A percentile compares a stretch with the other conserved stretches of the same genome.
These are phyloP conservation scores for Propithecus deckenii DNA, from an alignment of 2,797 vertebrate species.

Conservation along the genomic window DNA sequence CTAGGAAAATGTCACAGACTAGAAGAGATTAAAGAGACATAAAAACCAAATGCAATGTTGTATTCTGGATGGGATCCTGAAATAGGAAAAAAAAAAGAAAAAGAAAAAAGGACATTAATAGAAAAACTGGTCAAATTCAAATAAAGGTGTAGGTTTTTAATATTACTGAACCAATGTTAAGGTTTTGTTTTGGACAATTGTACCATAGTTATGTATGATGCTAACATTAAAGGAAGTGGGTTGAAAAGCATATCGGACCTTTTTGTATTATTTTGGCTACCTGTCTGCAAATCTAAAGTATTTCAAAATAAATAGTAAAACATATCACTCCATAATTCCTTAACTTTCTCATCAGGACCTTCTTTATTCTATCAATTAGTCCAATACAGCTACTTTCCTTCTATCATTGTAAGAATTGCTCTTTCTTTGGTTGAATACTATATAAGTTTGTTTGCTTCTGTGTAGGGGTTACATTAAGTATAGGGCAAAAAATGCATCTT, in stretches of 20 bases:
- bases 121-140: neutral
- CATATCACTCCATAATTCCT: neutral
- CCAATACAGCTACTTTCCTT: neutral
- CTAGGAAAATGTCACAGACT: neutral
- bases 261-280: neutral
- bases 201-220: neutral
- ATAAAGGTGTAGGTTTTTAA: neutral
- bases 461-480: neutral
- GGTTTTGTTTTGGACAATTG: neutral
- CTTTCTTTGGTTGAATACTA: neutral
- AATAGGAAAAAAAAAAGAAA: neutral
- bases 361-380: neutral
- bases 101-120: neutral
- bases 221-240: neutral
- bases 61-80: neutral
- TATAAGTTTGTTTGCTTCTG: neutral
- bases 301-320: neutral
- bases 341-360: neutral
- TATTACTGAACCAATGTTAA: neutral
- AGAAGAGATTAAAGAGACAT: neutral
- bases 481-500: accelerated
- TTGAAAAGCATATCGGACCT: neutral
- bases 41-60: neutral
- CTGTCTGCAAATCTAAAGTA: neutral
- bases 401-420: neutral